Percentiles rank a stretch among this genome's conserved stretches.
phyloP scores from a whole-genome alignment of 2,113 vertebrate genomes.

The Sylvilagus bachmani region DNA sequence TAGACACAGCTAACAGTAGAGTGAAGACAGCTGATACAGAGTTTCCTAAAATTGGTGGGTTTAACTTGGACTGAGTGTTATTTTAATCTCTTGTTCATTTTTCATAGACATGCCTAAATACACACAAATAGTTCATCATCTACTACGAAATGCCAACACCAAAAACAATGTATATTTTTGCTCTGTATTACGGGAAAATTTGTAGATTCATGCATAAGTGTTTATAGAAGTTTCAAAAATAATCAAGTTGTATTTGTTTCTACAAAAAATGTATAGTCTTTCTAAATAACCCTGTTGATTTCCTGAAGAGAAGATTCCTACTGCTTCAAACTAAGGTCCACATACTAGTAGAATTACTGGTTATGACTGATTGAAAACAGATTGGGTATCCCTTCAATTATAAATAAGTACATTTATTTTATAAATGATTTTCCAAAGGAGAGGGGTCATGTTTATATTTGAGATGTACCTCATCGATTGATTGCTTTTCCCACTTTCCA shows the following conservation, averaged over 20 bases:
- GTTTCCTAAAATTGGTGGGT: neutral
- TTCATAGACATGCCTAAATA: neutral
- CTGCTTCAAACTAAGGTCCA: slow-evolving; percentile 48
- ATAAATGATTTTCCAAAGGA: neutral
- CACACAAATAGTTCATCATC: slow-evolving; percentile 32
- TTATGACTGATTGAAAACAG: slow-evolving; percentile 55
- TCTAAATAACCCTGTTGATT: slow-evolving; percentile 42
- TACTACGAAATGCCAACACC: neutral
- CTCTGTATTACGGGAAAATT: neutral
- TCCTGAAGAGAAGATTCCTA: slow-evolving; percentile 24
- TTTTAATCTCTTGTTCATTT: slow-evolving; percentile 44
- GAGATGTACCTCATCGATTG: neutral
- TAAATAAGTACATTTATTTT: slow-evolving; percentile 33
- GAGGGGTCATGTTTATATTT: neutral
- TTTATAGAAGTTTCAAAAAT: neutral
- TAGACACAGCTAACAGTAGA: neutral
- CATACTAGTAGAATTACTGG: slow-evolving; percentile 46
- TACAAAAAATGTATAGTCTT: neutral
- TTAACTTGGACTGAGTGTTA: neutral
- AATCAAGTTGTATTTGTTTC: slow-evolving; percentile 4
- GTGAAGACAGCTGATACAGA: neutral
- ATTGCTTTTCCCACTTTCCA: slow-evolving; percentile 34
- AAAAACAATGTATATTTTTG: slow-evolving; percentile 37
- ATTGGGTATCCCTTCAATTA: neutral
- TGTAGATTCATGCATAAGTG: neutral